Base-by-base conservation (phyloP, 2,888 invertebrate species). In the Tuberolachnus salignus region DNA sequence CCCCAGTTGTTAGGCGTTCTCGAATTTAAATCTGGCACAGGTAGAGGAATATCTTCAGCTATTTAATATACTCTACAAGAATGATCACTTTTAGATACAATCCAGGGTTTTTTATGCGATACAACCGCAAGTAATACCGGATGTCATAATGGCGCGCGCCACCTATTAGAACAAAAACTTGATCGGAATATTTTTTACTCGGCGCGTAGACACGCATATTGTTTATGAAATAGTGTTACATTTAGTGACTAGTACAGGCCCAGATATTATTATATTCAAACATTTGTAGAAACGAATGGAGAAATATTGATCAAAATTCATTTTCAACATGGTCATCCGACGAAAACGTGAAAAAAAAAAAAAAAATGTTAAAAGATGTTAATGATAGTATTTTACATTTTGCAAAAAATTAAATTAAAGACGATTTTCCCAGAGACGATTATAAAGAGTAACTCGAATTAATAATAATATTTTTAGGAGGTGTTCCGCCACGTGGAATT, bases 91-190 rank as follows among this genome's bases (percentile, higher is more conserved):
- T 19, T 63, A 42, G 42, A 44, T 8, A 42, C 34, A 63, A 6
- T 63, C 9, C 34, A 63, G 42, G 42, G 19, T 42, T 63, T 42
- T 42, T 11, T 42, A 42, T 42, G 16, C 42, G 63, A 63, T 42
- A 63, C 42, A 63, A 63, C 63, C 42, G 42, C 63, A 19, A 63
- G 63, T 63, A 63, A 63, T n/a, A 42, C 63, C 34, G 63, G 63
- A 42, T 4, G 42, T 19, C 42, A 42, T 19, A 63, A 42, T 13
- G 42, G 63, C 6, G 63, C 63, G n/a, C 42, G 42, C 42, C 42
- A 63, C 19, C 19, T 63, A 11, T 63, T 63, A 42, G 63, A 63
- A n/a, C 34, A 42, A 63, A 63, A 63, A 42, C 19, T 63, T 19
- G 19, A 63, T 3, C 42, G 42, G 10, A 21, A 42, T 63, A 42